These are phyloP conservation scores for Galago senegalensis DNA, from an alignment of 2,797 vertebrate genomes.

Conservation along the genomic window DNA sequence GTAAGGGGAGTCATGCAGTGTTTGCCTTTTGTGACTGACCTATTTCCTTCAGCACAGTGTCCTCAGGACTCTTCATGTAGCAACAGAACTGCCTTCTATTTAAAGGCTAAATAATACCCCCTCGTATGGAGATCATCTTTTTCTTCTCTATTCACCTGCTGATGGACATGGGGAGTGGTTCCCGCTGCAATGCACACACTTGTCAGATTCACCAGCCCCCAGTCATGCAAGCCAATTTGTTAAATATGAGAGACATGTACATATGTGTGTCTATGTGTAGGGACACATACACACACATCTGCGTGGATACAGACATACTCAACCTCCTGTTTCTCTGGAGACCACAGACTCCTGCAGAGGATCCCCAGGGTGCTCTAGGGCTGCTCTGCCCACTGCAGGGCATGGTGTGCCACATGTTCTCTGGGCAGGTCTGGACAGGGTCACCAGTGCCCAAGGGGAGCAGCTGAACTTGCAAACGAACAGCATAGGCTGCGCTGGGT, in stretches of 20 bases:
- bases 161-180: background rate
- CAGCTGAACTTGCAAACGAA: background rate
- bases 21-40: background rate
- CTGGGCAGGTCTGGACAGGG: background rate
- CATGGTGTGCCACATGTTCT: fast-evolving
- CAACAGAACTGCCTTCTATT: background rate
- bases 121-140: no score
- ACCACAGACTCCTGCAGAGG: background rate
- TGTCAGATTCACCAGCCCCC: background rate
- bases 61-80: background rate
- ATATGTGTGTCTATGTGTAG: no score
- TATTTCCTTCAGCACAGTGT: no score
- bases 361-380: background rate
- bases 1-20: no score
- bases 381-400: background rate
- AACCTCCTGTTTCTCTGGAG: background rate
- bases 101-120: background rate
- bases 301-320: background rate
- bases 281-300: no score
- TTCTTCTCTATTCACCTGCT: no score
- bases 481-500: background rate
- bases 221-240: background rate
- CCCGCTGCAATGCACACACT: background rate
- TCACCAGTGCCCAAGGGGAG: background rate
- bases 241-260: background rate